phyloP scores from a whole-genome alignment of 2,113 vertebrate species.

The Microcebus lehilahytsara region DNA sequence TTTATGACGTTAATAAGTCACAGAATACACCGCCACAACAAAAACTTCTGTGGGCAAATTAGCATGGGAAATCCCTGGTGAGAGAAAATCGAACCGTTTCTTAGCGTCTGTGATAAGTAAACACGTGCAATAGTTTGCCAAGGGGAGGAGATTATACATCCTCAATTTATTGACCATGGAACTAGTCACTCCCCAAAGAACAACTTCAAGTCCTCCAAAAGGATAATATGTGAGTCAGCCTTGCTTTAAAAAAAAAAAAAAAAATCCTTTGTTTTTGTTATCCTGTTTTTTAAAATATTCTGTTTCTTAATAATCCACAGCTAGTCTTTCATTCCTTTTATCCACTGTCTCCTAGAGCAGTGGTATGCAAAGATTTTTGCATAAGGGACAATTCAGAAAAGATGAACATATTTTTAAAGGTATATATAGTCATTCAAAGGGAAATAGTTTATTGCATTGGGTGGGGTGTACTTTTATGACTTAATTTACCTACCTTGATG shows the following conservation, averaged over 20 bases:
- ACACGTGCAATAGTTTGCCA: background rate
- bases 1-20: too few species aligned
- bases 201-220: background rate
- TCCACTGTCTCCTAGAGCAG: too few species aligned
- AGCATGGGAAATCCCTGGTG: rapidly evolving
- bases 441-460: background rate
- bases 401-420: background rate
- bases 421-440: background rate
- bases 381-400: background rate
- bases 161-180: background rate
- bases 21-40: rapidly evolving
- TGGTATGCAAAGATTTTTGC: background rate
- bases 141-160: background rate
- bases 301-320: background rate
- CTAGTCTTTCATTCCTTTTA: background rate
- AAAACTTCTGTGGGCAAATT: background rate
- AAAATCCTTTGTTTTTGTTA: background rate
- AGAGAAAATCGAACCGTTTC: background rate
- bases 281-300: background rate
- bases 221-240: background rate
- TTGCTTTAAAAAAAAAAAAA: background rate
- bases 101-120: background rate
- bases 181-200: background rate
- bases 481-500: background rate
- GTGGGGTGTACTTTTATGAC: background rate